Conservation (phyloP, 2,888 invertebrate species). For the Acleris emargana region DNA sequence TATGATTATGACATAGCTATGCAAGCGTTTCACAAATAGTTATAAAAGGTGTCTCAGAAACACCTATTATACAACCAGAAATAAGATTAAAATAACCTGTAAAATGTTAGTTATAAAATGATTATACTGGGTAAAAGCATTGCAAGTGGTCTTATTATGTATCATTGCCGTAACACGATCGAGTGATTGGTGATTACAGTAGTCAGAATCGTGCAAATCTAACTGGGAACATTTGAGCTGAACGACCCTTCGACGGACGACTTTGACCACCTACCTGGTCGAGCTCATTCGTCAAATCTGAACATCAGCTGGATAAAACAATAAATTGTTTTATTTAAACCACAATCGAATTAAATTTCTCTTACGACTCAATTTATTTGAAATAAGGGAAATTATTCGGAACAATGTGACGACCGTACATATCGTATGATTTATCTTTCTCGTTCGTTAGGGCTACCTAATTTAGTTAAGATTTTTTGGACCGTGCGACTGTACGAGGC, state of each 20-base stretch:
- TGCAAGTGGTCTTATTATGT: conserved; percentile 14
- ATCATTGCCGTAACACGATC: conserved; percentile 29
- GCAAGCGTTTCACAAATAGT: no score
- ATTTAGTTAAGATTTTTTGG: conserved; percentile 22
- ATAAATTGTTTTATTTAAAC: background rate
- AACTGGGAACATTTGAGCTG: conserved; percentile 23
- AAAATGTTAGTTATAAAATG: no score
- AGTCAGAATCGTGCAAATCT: conserved; percentile 21
- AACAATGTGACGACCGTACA: conserved; percentile 17
- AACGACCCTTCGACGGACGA: conserved; percentile 22
- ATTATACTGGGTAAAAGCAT: conserved; percentile 10
- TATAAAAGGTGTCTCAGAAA: no score
- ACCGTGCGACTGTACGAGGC: conserved; percentile 28
- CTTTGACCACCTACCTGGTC: conserved; percentile 21
- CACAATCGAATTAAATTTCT: background rate
- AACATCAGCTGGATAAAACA: background rate
- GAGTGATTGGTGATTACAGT: conserved; percentile 15
- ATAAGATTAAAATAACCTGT: no score
- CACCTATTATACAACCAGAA: no score
- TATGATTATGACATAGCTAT: no score
- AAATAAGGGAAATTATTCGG: conserved; percentile 14
- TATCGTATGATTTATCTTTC: conserved; percentile 34
- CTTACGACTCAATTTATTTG: conserved; percentile 7
- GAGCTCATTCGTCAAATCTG: background rate
- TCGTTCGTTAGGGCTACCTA: conserved; percentile 32